Evolutionary conservation across 2,113 vertebrate species (phyloP).

Genomic region (Callaeas wilsoni): DNA sequence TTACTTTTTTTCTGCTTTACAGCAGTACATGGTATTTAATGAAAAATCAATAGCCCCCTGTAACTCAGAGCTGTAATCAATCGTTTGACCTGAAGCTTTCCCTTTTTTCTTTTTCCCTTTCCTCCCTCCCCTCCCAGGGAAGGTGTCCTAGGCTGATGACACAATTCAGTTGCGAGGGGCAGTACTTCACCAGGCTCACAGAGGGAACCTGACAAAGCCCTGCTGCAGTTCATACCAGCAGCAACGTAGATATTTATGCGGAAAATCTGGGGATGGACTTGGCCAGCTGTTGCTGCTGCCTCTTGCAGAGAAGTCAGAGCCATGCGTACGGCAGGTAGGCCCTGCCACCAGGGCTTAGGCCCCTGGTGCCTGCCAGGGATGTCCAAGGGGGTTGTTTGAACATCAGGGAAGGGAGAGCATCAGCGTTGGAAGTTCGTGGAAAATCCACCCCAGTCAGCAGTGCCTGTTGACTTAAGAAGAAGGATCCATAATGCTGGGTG

Average conservation of each 20-base stretch:
- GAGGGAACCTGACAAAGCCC: neutral
- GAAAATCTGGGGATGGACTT: neutral
- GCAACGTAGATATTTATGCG: neutral
- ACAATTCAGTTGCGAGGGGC: constrained; percentile 36
- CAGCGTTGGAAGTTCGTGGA: neutral
- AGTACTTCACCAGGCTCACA: neutral
- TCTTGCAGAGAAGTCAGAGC: neutral
- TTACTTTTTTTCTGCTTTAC: constrained; percentile 75
- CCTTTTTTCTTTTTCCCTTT: neutral
- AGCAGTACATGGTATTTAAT: constrained; percentile 77
- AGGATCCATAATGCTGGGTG: neutral
- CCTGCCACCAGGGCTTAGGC: neutral
- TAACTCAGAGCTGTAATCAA: constrained; percentile 76
- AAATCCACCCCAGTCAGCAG: neutral
- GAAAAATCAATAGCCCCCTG: constrained; percentile 91
- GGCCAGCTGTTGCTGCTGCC: neutral
- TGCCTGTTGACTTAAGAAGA: neutral
- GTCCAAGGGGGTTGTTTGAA: neutral
- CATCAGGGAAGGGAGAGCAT: neutral
- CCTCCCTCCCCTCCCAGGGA: neutral
- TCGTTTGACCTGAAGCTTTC: constrained; percentile 75
- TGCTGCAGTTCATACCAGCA: neutral
- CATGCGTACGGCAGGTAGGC: neutral
- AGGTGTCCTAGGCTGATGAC: neutral
- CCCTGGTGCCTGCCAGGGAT: neutral